Conservation (phyloP, 2,113 vertebrate species). For the Saccopteryx leptura region DNA sequence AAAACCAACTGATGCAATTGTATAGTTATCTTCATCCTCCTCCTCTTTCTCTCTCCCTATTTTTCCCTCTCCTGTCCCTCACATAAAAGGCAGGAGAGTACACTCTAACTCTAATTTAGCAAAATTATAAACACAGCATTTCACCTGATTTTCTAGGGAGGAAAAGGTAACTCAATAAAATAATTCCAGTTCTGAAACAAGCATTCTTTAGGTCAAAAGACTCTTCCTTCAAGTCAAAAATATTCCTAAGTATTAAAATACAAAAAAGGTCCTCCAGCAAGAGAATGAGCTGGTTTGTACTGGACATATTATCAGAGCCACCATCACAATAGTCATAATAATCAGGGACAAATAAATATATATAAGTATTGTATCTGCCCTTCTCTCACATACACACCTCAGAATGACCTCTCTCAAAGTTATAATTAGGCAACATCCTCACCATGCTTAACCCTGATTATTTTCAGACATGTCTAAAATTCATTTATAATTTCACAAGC, state of each 20-base stretch:
- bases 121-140: neutral
- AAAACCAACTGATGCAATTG: slow-evolving; percentile 35
- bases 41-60: too few relatives aligned
- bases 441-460: neutral
- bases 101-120: neutral
- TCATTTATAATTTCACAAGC: slow-evolving; percentile 5
- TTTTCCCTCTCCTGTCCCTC: neutral
- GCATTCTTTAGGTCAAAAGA: slow-evolving; percentile 5
- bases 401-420: slow-evolving; percentile 31
- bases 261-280: neutral
- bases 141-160: neutral
- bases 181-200: slow-evolving; percentile 44
- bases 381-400: neutral
- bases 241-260: slow-evolving; percentile 8
- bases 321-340: neutral
- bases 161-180: neutral
- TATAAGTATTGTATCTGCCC: neutral
- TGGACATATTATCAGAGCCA: neutral
- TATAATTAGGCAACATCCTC: slow-evolving; percentile 4
- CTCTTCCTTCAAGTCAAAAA: slow-evolving; percentile 48
- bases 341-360: neutral
- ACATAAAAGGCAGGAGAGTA: neutral
- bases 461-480: neutral
- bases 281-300: slow-evolving; percentile 13
- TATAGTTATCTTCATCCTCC: neutral